Evolutionary conservation across 2,797 vertebrate species (phyloP), one percentile per base, ranked within the genome.

Genomic region (Coranthus polyacanthus): DNA sequence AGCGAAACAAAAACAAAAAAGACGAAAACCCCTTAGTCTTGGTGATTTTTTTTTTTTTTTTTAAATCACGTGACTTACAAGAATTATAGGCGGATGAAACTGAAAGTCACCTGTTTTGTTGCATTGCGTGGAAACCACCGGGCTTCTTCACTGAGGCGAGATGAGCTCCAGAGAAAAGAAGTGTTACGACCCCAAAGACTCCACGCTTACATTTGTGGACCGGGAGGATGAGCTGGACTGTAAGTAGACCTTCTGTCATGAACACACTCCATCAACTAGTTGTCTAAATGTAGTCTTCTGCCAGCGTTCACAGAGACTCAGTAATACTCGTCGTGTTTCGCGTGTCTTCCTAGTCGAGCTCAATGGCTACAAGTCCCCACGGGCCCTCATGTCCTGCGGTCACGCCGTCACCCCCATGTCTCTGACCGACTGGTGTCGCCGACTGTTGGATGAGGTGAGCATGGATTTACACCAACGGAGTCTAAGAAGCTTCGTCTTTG

Each of bases 381-480:
- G 85, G 61, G 85, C 88, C 1, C 80, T 73, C 59, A 92, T 93
- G 91, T 90, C 92, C 32, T 93, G 92, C 52, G 89, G 87, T 2
- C 92, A 93, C 6, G 81, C 82, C 2, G 91, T 93, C 16, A 87
- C 87, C 4, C 91, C 91, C 4, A 62, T 67, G 58, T 90, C 91
- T 10, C 87, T 93, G 49, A 93, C 88, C 0, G 53, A 20, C 0
- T 93, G 83, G 84, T 93, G 92, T 58, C 67, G 59, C 15, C 18
- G 53, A 21, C 67, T 81, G 15, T 0, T 93, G 12, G 74, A 91
- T 2, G 3, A 89, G 80, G 92, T 92, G 9, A 0, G 37, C 9
- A 16, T n/a, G 39, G 39, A 1, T n/a, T n/a, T n/a, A n/a, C n/a
- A n/a, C n/a, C n/a, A n/a, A n/a, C n/a, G n/a, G n/a, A n/a, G n/a